Conservation (phyloP, 2,888 invertebrate genomes). For the Eugnorisma glareosa region DNA sequence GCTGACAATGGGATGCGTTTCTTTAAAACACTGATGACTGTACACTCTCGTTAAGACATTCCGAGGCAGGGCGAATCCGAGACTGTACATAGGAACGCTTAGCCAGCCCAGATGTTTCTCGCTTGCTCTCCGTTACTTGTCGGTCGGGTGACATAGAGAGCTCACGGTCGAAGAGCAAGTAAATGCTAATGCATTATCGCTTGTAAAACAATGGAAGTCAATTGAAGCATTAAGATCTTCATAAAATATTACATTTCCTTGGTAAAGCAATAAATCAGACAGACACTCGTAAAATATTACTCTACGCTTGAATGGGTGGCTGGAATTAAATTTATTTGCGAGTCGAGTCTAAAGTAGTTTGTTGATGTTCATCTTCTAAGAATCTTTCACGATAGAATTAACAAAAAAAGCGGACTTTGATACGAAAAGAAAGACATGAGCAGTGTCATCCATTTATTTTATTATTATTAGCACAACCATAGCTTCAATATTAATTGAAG, state of each 20-base stretch:
- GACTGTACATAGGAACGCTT: not conserved
- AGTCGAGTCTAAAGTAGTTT: not conserved
- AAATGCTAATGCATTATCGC: not conserved
- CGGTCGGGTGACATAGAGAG: not conserved
- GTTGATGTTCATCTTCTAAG: not conserved
- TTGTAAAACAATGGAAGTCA: conserved; percentile 7
- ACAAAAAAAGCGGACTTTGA: not conserved
- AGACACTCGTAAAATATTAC: conserved; percentile 41
- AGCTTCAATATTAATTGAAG: not conserved
- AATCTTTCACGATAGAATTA: not conserved
- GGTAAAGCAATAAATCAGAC: conserved; percentile 37
- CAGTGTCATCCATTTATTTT: no score
- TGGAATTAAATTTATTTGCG: conserved; percentile 32
- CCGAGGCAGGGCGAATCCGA: not conserved
- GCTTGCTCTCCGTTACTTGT: not conserved
- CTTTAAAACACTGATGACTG: not conserved
- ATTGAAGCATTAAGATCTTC: conserved; percentile 11
- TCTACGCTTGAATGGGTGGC: not conserved
- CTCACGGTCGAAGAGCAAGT: not conserved
- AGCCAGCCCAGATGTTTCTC: not conserved
- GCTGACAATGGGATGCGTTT: not conserved
- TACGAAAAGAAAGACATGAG: not conserved
- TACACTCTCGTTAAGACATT: not conserved
- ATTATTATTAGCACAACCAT: not conserved
- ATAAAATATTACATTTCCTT: conserved; percentile 23